A percentile compares a stretch with the other conserved stretches of the same genome.
Conservation (phyloP, 2,113 vertebrate species). For the Nyctereutes procyonoides region DNA sequence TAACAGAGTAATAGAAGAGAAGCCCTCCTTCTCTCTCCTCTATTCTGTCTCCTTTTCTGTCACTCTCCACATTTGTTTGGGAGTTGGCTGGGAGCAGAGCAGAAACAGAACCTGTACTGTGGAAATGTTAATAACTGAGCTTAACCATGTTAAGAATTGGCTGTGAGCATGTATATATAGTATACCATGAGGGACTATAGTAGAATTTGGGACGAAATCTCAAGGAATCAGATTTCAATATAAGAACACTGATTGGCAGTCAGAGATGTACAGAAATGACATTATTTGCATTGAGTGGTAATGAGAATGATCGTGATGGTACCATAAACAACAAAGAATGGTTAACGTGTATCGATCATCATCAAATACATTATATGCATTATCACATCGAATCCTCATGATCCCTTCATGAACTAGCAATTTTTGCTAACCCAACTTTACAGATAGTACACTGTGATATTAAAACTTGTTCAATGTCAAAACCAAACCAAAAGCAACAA, state of each 20-base stretch:
- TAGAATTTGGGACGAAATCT: not conserved
- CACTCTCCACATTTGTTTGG: not conserved
- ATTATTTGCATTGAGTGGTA: not conserved
- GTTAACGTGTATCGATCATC: not conserved
- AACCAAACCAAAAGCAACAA: not conserved
- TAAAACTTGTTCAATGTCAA: not conserved
- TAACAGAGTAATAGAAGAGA: not conserved
- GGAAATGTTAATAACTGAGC: not conserved
- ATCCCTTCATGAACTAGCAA: not conserved
- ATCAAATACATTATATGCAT: not conserved
- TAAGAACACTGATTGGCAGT: not conserved
- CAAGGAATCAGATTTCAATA: not conserved
- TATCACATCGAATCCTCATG: not conserved
- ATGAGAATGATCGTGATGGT: not conserved
- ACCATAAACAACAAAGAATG: no score
- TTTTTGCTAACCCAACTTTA: not conserved
- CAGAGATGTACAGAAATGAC: not conserved
- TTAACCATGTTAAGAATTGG: not conserved
- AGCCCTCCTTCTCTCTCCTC: not conserved
- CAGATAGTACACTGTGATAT: not conserved
- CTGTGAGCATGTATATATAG: not conserved
- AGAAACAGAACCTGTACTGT: not conserved
- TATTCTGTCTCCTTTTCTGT: no score
- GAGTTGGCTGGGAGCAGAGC: not conserved
- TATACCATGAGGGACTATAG: not conserved